Conservation (phyloP, 2,888 invertebrate species). For the Plemyria rubiginata region DNA sequence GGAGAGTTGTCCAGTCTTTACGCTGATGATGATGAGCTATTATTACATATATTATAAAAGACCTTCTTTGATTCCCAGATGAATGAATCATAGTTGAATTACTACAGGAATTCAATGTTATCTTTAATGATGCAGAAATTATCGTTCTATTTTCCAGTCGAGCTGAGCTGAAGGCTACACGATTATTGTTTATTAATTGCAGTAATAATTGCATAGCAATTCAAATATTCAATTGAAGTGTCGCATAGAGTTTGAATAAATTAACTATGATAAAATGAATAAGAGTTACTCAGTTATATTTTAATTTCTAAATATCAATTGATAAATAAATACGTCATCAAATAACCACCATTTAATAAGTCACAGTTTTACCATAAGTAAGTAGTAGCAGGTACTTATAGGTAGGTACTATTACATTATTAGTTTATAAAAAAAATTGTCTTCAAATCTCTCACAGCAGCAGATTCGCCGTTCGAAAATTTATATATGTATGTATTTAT, state of each 20-base stretch:
- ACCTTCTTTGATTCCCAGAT: not conserved
- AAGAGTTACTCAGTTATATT: too few species aligned
- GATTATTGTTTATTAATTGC: conserved; percentile 11
- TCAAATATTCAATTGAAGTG: conserved; percentile 15
- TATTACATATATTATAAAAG: not conserved
- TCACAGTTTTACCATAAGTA: too few species aligned
- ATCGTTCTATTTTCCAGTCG: conserved; percentile 17
- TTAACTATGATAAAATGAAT: not conserved
- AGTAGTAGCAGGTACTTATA: too few species aligned
- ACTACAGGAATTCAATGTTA: conserved; percentile 6
- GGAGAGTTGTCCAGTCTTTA: too few species aligned
- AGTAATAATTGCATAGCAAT: conserved; percentile 11
- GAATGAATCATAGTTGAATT: not conserved
- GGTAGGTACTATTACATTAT: too few species aligned
- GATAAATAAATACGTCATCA: too few species aligned
- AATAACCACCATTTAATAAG: too few species aligned
- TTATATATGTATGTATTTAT: too few species aligned
- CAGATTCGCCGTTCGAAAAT: too few species aligned
- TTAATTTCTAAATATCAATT: too few species aligned
- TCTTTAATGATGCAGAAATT: not conserved
- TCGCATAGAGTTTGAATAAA: conserved; percentile 5
- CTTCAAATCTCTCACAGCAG: too few species aligned
- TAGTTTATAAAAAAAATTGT: too few species aligned
- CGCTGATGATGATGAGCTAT: not conserved
- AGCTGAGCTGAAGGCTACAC: conserved; percentile 2